Percentiles rank a stretch among this genome's conserved stretches.
Conservation (phyloP, 2,113 vertebrate species). For the Aphelocoma coerulescens region DNA sequence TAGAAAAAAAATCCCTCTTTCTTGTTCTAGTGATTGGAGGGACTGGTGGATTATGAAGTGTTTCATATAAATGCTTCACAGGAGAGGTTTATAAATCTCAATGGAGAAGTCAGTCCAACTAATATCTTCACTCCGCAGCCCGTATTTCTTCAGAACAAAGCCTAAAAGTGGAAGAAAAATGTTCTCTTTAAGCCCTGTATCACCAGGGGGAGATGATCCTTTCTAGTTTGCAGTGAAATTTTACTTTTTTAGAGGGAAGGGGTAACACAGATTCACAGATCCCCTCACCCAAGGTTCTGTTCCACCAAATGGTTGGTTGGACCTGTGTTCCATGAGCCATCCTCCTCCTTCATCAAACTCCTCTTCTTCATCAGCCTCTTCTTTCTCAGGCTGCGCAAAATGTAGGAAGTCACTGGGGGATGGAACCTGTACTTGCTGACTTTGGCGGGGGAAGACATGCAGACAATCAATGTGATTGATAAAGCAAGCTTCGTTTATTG, state of each 20-base stretch:
- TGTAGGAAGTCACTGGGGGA: background rate
- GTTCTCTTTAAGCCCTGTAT: background rate
- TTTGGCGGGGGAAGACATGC: too few species aligned
- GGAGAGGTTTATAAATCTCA: background rate
- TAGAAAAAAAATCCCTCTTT: background rate
- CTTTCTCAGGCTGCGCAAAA: rapidly evolving
- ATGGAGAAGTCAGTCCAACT: background rate
- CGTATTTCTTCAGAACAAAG: background rate
- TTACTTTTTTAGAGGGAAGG: background rate
- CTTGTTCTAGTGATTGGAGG: background rate
- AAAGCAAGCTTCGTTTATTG: too few species aligned
- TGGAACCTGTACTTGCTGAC: background rate
- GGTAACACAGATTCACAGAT: background rate
- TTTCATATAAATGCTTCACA: slow-evolving; percentile 8
- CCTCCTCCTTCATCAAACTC: rapidly evolving
- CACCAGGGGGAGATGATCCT: rapidly evolving
- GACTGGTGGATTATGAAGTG: background rate
- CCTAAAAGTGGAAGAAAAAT: background rate
- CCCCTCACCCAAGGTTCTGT: background rate
- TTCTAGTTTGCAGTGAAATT: background rate
- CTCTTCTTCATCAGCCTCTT: background rate
- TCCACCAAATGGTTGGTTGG: background rate
- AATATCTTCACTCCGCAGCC: background rate
- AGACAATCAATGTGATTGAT: too few species aligned
- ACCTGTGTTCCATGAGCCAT: background rate